Percentiles rank a stretch among this genome's conserved stretches.
Conservation (phyloP, 2,797 vertebrate species). For the Urophycis tenuis region DNA sequence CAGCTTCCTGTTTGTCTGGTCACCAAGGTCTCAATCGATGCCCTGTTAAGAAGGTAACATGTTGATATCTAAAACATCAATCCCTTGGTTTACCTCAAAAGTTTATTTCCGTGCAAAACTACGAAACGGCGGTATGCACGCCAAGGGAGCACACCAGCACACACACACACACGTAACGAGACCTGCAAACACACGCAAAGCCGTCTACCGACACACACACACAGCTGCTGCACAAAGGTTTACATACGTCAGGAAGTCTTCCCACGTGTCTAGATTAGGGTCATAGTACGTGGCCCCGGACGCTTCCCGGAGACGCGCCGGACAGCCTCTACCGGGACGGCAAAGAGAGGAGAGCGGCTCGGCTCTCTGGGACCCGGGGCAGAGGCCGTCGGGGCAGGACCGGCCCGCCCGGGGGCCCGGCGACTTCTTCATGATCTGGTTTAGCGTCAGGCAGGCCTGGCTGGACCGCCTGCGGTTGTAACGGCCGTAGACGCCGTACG, state of each 20-base stretch:
- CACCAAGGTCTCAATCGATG: neutral
- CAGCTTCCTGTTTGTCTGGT: neutral
- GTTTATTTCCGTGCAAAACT: neutral
- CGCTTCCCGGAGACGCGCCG: conserved; percentile 31
- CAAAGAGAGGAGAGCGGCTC: neutral
- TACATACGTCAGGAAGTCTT: conserved; percentile 82
- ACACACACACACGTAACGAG: conserved; percentile 9
- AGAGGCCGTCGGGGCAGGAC: conserved; percentile 10
- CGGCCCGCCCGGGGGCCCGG: conserved; percentile 29
- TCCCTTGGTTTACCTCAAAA: neutral
- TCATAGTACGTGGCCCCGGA: conserved; percentile 53
- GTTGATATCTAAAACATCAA: too few species aligned
- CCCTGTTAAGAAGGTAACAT: neutral
- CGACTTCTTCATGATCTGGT: conserved; percentile 21
- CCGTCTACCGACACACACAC: neutral
- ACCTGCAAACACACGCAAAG: conserved; percentile 10
- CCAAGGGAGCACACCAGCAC: too few species aligned
- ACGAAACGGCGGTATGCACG: too few species aligned
- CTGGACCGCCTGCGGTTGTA: conserved; percentile 63
- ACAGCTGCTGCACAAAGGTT: neutral
- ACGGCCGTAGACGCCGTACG: conserved; percentile 62
- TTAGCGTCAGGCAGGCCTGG: conserved; percentile 36
- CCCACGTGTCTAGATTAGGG: conserved; percentile 69
- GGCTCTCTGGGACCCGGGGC: conserved; percentile 11
- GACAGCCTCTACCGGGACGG: conserved; percentile 42